Percentiles rank a stretch among this genome's conserved stretches.
Evolutionary conservation across 2,113 vertebrate genomes (phyloP).

Genomic region (Oryzias javanicus): DNA sequence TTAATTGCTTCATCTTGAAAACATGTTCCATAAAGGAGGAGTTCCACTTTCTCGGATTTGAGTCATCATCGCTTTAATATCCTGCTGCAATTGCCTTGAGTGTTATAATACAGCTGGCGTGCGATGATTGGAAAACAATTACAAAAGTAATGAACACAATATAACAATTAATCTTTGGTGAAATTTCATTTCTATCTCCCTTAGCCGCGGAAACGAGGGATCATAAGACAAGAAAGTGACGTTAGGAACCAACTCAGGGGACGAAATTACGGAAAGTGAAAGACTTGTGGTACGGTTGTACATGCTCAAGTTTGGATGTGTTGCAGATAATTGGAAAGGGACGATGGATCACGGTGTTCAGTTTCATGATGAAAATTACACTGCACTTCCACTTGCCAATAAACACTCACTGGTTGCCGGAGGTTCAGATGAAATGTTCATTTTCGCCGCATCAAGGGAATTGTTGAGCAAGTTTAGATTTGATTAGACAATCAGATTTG

Average conservation of each 20-base stretch:
- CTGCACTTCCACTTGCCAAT: conserved; percentile 11
- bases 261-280: conserved; percentile 28
- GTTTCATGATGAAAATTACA: conserved; percentile 31
- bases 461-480: conserved; percentile 15
- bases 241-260: conserved; percentile 8
- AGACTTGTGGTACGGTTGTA: neutral
- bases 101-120: conserved; percentile 25
- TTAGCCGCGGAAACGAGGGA: conserved; percentile 18
- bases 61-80: conserved; percentile 50
- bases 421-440: conserved; percentile 26
- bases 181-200: conserved; percentile 39
- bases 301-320: conserved; percentile 7
- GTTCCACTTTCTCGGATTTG: conserved; percentile 13
- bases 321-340: conserved; percentile 36
- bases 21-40: neutral
- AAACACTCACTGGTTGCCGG: conserved; percentile 20
- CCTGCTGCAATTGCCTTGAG: conserved; percentile 48
- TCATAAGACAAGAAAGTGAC: conserved; percentile 15
- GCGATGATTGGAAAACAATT: conserved; percentile 52
- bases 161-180: conserved; percentile 37
- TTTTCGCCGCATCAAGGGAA: conserved; percentile 16
- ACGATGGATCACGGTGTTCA: neutral
- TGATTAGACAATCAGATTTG: conserved; percentile 22
- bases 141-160: conserved; percentile 46
- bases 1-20: neutral